A percentile compares a stretch with the other conserved stretches of the same genome.
phyloP scores from a whole-genome alignment of 1,140 invertebrate species.

The Stegodyphus mimosarum region DNA sequence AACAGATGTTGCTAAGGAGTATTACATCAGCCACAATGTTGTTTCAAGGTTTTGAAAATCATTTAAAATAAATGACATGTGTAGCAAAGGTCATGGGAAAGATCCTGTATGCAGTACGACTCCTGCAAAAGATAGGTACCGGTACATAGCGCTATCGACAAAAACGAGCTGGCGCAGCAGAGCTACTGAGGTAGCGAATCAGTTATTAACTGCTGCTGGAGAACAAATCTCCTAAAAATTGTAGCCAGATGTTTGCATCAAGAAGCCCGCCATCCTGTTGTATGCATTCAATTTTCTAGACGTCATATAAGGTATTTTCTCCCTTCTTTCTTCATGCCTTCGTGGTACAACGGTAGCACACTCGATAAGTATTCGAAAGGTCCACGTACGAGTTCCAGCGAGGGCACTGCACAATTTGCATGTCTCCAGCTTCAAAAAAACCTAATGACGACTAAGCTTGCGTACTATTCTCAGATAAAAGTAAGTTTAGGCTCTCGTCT shows the following conservation, averaged over 20 bases:
- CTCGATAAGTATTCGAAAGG: too few relatives aligned
- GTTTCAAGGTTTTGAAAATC: not conserved
- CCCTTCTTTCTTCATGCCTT: not conserved
- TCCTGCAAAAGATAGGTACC: not conserved
- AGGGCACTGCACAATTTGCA: too few relatives aligned
- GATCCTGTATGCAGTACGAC: not conserved
- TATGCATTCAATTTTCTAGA: not conserved
- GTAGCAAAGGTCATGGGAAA: not conserved
- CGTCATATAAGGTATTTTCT: not conserved
- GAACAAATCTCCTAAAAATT: not conserved
- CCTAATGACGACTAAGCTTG: not conserved
- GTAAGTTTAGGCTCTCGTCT: not conserved
- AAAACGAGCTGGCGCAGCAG: not conserved
- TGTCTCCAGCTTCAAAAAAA: not conserved
- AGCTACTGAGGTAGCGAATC: not conserved
- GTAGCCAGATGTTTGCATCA: not conserved
- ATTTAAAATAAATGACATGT: conserved; percentile 1
- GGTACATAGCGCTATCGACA: not conserved
- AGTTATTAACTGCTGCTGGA: not conserved
- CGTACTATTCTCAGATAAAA: not conserved
- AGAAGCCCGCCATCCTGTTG: not conserved
- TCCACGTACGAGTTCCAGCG: too few relatives aligned
- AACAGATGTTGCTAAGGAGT: not conserved
- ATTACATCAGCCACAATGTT: not conserved
- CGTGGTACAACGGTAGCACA: not conserved